Base-by-base conservation (phyloP, 2,113 vertebrate genomes). In the Paratilapia polleni region DNA sequence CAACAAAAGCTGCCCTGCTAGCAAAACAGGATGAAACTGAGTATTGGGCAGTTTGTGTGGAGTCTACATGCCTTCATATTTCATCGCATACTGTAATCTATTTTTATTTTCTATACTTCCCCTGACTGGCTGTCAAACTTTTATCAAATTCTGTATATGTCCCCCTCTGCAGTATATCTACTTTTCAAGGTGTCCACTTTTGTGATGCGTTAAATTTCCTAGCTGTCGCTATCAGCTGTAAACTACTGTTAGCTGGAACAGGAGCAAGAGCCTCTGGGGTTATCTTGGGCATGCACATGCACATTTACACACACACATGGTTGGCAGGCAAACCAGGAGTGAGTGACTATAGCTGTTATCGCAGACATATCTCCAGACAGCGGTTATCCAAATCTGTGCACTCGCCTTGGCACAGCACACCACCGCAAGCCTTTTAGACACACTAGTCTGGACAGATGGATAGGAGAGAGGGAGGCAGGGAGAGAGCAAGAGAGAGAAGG, bases 281-380 rank as follows among this genome's bases (percentile, higher is more conserved):
- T 94, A 94, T 94, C 92, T 90, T 34, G 43, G 52, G 58, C 78
- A 83, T 26, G 58, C 52, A 82, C 79, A 80, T 86, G 64, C 76
- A 70, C 36, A 74, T 60, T 68, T 56, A 77, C 63, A 86, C 85
- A 82, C 85, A 82, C 83, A 70, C 78, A 41, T 8, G 62, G 82
- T 81, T 77, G 77, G 82, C 84, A 90, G 87, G 81, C 73, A 79
- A 68, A 81, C 88, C 77, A 87, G 86, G 83, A 92, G 75, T 89
- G 87, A 93, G 88, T 91, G 92, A 92, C 88, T 88, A 82, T 87
- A 82, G 87, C 75, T 43, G 80, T 89, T 94, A 93, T 93, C 94
- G 68, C 89, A 86, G 88, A 93, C 93, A 94, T 76, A 94, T 94
- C 92, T 94, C 93, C 89, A 94, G 94, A 94, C 94, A 92, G 93